Evolutionary conservation across 2,113 vertebrate species (phyloP).

Genomic region (Monarcha castaneiventris): DNA sequence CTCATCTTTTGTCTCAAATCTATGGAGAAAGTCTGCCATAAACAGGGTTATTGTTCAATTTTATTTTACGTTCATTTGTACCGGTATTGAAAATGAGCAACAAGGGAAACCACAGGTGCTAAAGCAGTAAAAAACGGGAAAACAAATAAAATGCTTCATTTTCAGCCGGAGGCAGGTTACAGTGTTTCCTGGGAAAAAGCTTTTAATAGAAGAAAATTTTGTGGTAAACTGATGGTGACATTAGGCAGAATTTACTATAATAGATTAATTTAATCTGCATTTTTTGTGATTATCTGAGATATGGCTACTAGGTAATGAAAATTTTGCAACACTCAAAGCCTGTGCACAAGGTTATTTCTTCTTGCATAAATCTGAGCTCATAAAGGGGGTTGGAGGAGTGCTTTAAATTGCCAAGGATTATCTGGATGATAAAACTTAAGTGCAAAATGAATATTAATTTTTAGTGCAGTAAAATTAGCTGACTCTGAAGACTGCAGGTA

Average conservation of each 20-base stretch:
- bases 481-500: constrained; percentile 7
- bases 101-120: constrained; percentile 37
- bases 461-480: constrained; percentile 36
- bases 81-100: constrained; percentile 33
- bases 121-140: constrained; percentile 12
- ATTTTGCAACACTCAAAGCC: background rate
- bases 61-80: constrained; percentile 23
- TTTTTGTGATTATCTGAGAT: constrained; percentile 17
- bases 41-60: constrained; percentile 25
- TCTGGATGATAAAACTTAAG: constrained; percentile 34
- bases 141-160: constrained; percentile 37
- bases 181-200: background rate
- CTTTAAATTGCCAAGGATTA: constrained; percentile 47
- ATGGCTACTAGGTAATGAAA: background rate
- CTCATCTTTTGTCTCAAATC: background rate
- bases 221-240: background rate
- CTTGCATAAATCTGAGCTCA: constrained; percentile 1
- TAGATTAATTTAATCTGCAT: constrained; percentile 4
- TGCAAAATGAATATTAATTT: constrained; percentile 57
- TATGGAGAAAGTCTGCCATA: background rate
- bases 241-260: background rate
- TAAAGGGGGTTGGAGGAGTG: background rate
- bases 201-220: background rate
- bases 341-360: constrained; percentile 17
- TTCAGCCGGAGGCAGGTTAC: background rate